Evolutionary conservation across 2,888 invertebrate species (phyloP).

Genomic region (Pollenia angustigena): DNA sequence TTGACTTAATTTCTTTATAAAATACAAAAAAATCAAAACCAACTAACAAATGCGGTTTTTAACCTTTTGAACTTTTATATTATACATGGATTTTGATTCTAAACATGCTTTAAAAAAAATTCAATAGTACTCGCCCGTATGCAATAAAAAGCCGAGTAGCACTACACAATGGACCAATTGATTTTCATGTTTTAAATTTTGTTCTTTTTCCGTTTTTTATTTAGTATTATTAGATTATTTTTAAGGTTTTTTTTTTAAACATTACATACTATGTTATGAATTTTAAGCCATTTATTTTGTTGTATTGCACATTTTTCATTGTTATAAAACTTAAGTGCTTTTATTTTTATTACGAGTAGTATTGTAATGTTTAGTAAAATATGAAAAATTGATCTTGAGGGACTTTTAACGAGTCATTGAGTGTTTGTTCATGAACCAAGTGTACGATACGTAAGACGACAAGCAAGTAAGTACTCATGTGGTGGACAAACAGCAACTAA

Average conservation of each 20-base stretch:
- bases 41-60: slow-evolving; percentile 58
- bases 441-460: slow-evolving; percentile 1
- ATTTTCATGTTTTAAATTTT: slow-evolving; percentile 5
- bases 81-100: slow-evolving; percentile 15
- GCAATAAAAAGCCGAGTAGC: background rate
- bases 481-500: slow-evolving; percentile 31
- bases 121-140: slow-evolving; percentile 3
- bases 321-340: slow-evolving; percentile 50
- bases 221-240: background rate
- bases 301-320: slow-evolving; percentile 19
- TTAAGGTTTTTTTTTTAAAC: background rate
- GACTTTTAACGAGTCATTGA: slow-evolving; percentile 47
- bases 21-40: background rate
- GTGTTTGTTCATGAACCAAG: slow-evolving; percentile 34
- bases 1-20: slow-evolving; percentile 36
- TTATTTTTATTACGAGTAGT: slow-evolving; percentile 22
- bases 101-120: background rate
- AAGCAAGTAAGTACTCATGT: slow-evolving; percentile 5
- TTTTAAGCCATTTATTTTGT: slow-evolving; percentile 47
- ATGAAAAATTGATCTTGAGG: slow-evolving; percentile 70
- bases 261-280: slow-evolving; percentile 37
- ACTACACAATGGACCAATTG: slow-evolving; percentile 25
- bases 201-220: slow-evolving; percentile 9
- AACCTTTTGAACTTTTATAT: slow-evolving; percentile 64
- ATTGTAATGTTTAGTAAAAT: slow-evolving; percentile 44